Evolutionary conservation across 1,140 invertebrate genomes (phyloP), one percentile per base, ranked within the genome.

Genomic region (Drosophila sucinea): DNA sequence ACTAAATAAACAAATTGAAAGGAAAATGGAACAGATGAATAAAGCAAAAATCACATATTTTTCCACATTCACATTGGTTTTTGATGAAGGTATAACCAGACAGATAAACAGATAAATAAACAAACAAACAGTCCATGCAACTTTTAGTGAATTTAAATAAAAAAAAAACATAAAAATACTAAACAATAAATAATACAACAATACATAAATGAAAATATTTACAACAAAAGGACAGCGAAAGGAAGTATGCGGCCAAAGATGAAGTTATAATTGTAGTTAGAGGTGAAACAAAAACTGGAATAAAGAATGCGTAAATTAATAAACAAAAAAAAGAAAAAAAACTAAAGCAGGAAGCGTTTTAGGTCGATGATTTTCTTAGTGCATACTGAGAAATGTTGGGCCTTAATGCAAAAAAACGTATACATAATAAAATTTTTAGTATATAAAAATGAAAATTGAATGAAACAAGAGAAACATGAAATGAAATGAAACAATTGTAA

Each of bases 91-190:
- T 60, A 63, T 66, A 67, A 63, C 41, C 63, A 60, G 41, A 55
- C 70, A 78, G 33, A 60, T 44, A 70, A 72, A 67, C 33, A 69
- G 67, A 60, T 65, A 66, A 58, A 56, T 40, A 40, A 44, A 30
- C 30, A 60, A 44, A 33, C 64, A 86, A 66, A 76, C 72, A 85
- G 83, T 86, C 83, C 83, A 84, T 89, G 84, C 83, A 86, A 86
- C 83, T 83, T 86, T 87, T 86, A 86, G 83, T 89, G 83, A 86
- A 86, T 86, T 86, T 89, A 87, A 74, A 80, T 69, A 60, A 79
- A 70, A 67, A 75, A 72, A 69, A 78, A 70, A 57, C 65, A 71
- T 27, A 78, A 70, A 57, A 70, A 71, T 51, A 27, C 23, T 51
- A 27, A 60, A 66, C 47, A 38, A 40, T 62, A 41, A 61, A 47